A percentile compares a stretch with the other conserved stretches of the same genome.
Evolutionary conservation across 2,888 invertebrate species (phyloP).

Genomic region (Ommatoiulus sabulosus): DNA sequence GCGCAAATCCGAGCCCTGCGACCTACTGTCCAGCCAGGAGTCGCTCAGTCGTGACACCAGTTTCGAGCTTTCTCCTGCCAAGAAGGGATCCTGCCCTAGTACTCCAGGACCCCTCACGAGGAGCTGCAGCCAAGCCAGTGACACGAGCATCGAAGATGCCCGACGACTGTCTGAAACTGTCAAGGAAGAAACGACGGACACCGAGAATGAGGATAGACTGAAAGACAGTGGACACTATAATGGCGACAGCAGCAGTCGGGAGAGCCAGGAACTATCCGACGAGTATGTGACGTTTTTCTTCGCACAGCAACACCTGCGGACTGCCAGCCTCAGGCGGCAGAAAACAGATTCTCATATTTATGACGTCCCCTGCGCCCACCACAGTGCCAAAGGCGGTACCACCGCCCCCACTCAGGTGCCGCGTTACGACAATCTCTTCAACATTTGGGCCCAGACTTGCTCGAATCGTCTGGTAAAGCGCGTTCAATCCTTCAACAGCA

Average conservation of each 20-base stretch:
- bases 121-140: conserved; percentile 61
- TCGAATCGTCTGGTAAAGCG: conserved; percentile 60
- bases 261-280: conserved; percentile 59
- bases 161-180: conserved; percentile 16
- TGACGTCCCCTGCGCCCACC: conserved; percentile 38
- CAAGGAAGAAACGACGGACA: conserved; percentile 64
- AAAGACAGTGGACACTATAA: conserved; percentile 59
- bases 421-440: conserved; percentile 74
- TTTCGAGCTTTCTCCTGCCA: conserved; percentile 35
- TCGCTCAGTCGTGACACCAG: conserved; percentile 50
- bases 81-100: not conserved
- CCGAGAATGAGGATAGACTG: conserved; percentile 63
- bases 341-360: conserved; percentile 41
- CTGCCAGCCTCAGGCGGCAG: not conserved
- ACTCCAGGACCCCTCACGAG: conserved; percentile 66
- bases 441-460: conserved; percentile 65
- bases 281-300: conserved; percentile 63
- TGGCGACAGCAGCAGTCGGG: conserved; percentile 57
- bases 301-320: conserved; percentile 56
- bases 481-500: conserved; percentile 63
- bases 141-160: conserved; percentile 67
- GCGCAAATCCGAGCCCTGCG: conserved; percentile 72
- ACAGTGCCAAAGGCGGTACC: not conserved
- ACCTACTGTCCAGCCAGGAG: conserved; percentile 59
- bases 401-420: conserved; percentile 41